Conservation (phyloP, 1,140 invertebrate species). For the Drosophila arawakana region DNA sequence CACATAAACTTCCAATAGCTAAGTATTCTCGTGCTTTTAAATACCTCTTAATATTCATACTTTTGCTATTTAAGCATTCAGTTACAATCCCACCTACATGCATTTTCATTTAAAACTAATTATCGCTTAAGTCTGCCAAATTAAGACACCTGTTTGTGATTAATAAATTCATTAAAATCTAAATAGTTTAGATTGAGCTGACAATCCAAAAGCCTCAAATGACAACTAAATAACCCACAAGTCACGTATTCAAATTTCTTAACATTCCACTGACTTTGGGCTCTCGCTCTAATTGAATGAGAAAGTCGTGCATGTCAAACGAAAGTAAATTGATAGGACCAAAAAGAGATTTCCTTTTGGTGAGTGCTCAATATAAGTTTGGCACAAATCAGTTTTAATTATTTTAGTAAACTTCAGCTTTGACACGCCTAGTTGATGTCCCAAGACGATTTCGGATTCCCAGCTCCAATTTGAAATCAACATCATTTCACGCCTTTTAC, state of each 20-base stretch:
- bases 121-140: constrained; percentile 11
- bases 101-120: constrained; percentile 8
- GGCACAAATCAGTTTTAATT: constrained; percentile 76
- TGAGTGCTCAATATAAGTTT: constrained; percentile 50
- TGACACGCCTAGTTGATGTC: too few species aligned
- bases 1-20: too few species aligned
- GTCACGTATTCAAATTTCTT: constrained; percentile 66
- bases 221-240: constrained; percentile 23
- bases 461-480: neutral
- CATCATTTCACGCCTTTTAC: constrained; percentile 22
- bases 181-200: constrained; percentile 3
- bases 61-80: neutral
- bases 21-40: too few species aligned
- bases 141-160: constrained; percentile 11
- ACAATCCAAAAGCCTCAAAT: constrained; percentile 3
- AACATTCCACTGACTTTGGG: constrained; percentile 44
- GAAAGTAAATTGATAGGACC: constrained; percentile 47
- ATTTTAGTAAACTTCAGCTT: constrained; percentile 66
- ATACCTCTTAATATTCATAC: neutral
- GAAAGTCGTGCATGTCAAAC: constrained; percentile 59
- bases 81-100: neutral
- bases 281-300: constrained; percentile 65
- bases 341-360: constrained; percentile 10
- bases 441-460: neutral
- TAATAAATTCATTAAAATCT: constrained; percentile 29